Evolutionary conservation across 2,797 vertebrate genomes (phyloP).

Genomic region (Lerista edwardsae): DNA sequence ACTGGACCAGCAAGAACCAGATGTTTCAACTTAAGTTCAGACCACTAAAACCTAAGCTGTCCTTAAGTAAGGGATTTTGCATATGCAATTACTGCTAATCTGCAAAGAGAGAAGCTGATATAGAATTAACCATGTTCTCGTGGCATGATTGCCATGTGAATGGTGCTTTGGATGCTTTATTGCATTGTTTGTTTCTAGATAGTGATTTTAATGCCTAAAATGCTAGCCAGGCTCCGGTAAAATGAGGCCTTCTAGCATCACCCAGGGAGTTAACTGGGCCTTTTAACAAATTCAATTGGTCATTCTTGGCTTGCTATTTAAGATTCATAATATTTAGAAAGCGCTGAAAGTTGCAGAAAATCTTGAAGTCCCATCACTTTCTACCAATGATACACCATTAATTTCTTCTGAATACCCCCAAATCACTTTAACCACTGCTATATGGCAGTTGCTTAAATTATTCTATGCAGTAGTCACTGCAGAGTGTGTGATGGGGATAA

Average conservation of each 20-base stretch:
- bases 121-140: neutral
- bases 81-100: neutral
- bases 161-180: neutral
- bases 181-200: neutral
- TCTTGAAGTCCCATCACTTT: neutral
- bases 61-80: too few relatives aligned
- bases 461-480: neutral
- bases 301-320: neutral
- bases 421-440: neutral
- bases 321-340: neutral
- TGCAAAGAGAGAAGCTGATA: neutral
- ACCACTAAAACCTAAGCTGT: too few relatives aligned
- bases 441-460: neutral
- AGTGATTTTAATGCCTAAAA: neutral
- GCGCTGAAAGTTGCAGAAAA: neutral
- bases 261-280: neutral
- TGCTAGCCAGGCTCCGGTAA: neutral
- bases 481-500: neutral
- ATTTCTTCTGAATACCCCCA: neutral
- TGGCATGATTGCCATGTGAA: neutral
- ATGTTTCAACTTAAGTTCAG: too few relatives aligned
- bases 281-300: neutral
- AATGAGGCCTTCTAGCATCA: neutral
- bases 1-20: too few relatives aligned
- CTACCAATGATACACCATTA: neutral